Conservation (phyloP, 2,113 vertebrate genomes). For the Nycticebus coucang region DNA sequence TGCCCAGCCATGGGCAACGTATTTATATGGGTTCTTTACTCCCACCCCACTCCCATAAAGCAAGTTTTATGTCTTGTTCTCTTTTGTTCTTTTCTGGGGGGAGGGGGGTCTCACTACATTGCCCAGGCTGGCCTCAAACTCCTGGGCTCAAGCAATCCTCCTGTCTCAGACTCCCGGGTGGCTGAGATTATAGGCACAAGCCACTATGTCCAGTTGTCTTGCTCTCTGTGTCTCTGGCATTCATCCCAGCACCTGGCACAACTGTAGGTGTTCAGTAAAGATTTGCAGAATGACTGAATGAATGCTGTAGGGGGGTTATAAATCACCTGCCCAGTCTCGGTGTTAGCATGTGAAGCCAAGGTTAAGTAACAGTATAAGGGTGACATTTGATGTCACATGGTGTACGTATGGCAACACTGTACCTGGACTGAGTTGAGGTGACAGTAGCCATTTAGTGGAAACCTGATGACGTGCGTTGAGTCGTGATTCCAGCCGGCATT, state of each 20-base stretch:
- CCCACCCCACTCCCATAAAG: neutral
- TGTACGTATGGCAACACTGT: neutral
- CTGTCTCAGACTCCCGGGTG: neutral
- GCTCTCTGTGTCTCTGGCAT: neutral
- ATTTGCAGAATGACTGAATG: neutral
- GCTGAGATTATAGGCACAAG: neutral
- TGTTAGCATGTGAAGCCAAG: neutral
- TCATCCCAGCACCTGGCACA: neutral
- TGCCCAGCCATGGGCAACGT: neutral
- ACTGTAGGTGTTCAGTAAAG: neutral
- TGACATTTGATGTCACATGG: neutral
- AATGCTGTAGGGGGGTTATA: neutral
- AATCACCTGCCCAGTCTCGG: neutral
- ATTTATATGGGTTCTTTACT: neutral
- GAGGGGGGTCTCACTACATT: neutral
- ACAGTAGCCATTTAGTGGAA: constrained; percentile 94
- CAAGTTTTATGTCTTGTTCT: neutral
- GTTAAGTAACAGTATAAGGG: neutral
- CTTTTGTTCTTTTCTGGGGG: neutral
- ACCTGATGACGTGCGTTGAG: constrained; percentile 91
- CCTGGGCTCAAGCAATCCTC: neutral
- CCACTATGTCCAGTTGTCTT: neutral
- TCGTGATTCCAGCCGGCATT: constrained; percentile 93
- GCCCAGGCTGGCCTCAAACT: neutral
- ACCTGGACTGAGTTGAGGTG: constrained; percentile 99